Evolutionary conservation across 2,888 invertebrate species (phyloP).

Genomic region (Aspidiotus rigidus): DNA sequence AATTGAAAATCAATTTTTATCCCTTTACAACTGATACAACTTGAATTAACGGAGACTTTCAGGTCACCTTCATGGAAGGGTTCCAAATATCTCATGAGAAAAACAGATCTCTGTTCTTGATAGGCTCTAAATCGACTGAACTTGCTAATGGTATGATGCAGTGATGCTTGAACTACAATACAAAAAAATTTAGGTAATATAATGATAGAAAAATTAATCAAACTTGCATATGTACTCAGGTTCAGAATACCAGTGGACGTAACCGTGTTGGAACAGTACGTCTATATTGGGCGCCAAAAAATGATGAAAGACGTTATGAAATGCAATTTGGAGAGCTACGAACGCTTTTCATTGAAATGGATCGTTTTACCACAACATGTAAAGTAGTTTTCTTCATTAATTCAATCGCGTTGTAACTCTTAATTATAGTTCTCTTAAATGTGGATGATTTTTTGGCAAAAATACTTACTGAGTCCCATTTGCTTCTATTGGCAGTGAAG

Average conservation of each 20-base stretch:
- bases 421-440: background rate
- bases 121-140: no score
- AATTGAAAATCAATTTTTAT: no score
- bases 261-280: conserved; percentile 55
- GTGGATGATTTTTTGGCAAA: background rate
- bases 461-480: background rate
- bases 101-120: no score
- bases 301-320: conserved; percentile 54
- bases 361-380: conserved; percentile 57
- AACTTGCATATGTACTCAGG: conserved; percentile 24
- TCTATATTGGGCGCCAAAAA: conserved; percentile 58
- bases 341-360: conserved; percentile 58
- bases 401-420: no score
- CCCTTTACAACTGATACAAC: no score
- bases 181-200: background rate
- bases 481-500: conserved; percentile 47
- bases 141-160: no score
- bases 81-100: no score
- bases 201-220: background rate
- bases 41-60: no score
- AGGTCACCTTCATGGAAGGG: no score
- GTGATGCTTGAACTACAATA: no score
- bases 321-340: conserved; percentile 56
- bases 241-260: conserved; percentile 42
- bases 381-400: conserved; percentile 36